Evolutionary conservation across 2,113 vertebrate genomes (phyloP), one percentile per base, ranked within the genome.

Genomic region (Rhizomys pruinosus): DNA sequence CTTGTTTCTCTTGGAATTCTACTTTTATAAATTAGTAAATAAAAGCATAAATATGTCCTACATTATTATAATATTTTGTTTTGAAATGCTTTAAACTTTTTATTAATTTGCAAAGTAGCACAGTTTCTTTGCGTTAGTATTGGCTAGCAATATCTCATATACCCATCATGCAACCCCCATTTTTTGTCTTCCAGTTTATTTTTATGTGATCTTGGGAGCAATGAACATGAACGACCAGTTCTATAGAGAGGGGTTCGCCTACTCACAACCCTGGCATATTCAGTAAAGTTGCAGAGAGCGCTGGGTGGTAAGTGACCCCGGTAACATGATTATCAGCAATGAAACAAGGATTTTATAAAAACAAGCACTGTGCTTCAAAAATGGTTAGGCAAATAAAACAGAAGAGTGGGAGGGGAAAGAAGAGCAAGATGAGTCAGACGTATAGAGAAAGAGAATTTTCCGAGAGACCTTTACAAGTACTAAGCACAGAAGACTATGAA

Each of bases 1-100:
- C 57, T 82, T 34, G 37, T 90, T 87, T 84, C 10, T 64, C 27
- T 15, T 84, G 29, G 34, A 52, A 90, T 55, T 10, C 47, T 42
- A 80, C 1, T 12, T 86, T 89, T 92, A 37, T 77, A 80, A 87
- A 19, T 86, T n/a, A n/a, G n/a, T 66, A 92, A 80, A 63, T n/a
- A 47, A 64, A 63, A 7, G 29, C 10, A 44, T 55, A 64, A 39
- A 27, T 64, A 63, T 57, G 12, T 57, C n/a, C 55, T 29, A 52
- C 74, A 15, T 32, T 69, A 77, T 77, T 82, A 63, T 66, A 66
- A 64, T 29, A 59, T 71, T 55, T 88, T 91, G 42, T 69, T 90
- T 82, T 69, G 17, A 69, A 92, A 89, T 57, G 44, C 9, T 76
- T 91, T 89, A 85, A 61, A 59, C 64, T 59, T 59, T 85, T 29